Percentiles rank a stretch among this genome's conserved stretches.
phyloP scores from a whole-genome alignment of 2,888 invertebrate species.

The Athalia cordata region DNA sequence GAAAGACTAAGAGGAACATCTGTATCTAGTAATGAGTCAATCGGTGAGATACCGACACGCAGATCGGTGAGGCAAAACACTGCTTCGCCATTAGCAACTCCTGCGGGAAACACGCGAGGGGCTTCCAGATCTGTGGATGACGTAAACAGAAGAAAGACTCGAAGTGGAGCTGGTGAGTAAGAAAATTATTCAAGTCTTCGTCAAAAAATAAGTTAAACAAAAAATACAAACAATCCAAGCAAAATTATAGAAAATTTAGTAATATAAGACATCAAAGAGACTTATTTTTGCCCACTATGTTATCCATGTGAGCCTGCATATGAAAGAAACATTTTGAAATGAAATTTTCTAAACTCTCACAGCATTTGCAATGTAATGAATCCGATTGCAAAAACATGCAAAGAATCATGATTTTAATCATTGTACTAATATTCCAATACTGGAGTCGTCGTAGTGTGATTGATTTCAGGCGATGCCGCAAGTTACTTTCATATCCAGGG shows the following conservation, averaged over 20 bases:
- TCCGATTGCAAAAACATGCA: constrained; percentile 11
- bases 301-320: constrained; percentile 30
- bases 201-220: constrained; percentile 31
- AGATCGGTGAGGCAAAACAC: constrained; percentile 71
- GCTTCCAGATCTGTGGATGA: constrained; percentile 71
- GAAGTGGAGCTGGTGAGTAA: constrained; percentile 73
- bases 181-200: constrained; percentile 48
- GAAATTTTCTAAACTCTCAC: background rate
- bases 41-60: constrained; percentile 68
- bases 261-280: constrained; percentile 26
- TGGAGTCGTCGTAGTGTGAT: constrained; percentile 16
- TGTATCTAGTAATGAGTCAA: constrained; percentile 68
- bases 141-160: constrained; percentile 71
- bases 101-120: constrained; percentile 71
- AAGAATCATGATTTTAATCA: constrained; percentile 8
- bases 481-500: constrained; percentile 34
- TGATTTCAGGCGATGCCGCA: constrained; percentile 14
- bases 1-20: constrained; percentile 70
- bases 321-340: constrained; percentile 28
- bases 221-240: constrained; percentile 1
- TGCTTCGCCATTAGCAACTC: constrained; percentile 70
- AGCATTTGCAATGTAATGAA: constrained; percentile 8
- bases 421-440: background rate
- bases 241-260: constrained; percentile 37
- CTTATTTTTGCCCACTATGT: constrained; percentile 33